Percentiles rank a stretch among this genome's conserved stretches.
These are phyloP conservation scores for Trichopria drosophilae DNA, from an alignment of 2,888 invertebrate genomes.

Conservation along the genomic window DNA sequence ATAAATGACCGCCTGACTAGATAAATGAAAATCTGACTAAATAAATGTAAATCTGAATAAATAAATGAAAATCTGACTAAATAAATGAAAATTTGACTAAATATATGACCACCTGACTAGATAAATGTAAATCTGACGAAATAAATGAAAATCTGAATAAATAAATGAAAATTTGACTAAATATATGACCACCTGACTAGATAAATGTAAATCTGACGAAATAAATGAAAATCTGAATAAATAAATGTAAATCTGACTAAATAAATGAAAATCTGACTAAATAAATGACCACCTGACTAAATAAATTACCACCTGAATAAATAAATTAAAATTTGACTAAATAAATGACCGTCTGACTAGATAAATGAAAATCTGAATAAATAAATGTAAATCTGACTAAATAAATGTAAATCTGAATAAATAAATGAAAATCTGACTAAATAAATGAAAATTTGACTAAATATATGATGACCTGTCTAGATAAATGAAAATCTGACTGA, in stretches of 20 bases:
- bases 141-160: not conserved
- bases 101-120: not conserved
- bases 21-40: not conserved
- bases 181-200: not conserved
- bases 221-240: not conserved
- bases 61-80: not conserved
- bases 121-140: not conserved
- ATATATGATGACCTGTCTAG: not conserved
- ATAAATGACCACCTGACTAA: too few species aligned
- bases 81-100: not conserved
- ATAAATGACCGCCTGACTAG: not conserved
- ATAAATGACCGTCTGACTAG: not conserved
- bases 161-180: too few species aligned
- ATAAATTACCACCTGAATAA: not conserved
- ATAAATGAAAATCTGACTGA: not conserved
- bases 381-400: not conserved
- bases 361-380: not conserved
- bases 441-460: not conserved
- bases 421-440: not conserved
- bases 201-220: not conserved
- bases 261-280: not conserved
- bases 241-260: not conserved
- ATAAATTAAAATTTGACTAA: slow-evolving; percentile 2
- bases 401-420: too few species aligned
- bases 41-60: too few species aligned